Percentiles rank a stretch among this genome's conserved stretches.
These are phyloP conservation scores for Noctilio leporinus DNA, from an alignment of 2,113 vertebrate species.

Conservation along the genomic window DNA sequence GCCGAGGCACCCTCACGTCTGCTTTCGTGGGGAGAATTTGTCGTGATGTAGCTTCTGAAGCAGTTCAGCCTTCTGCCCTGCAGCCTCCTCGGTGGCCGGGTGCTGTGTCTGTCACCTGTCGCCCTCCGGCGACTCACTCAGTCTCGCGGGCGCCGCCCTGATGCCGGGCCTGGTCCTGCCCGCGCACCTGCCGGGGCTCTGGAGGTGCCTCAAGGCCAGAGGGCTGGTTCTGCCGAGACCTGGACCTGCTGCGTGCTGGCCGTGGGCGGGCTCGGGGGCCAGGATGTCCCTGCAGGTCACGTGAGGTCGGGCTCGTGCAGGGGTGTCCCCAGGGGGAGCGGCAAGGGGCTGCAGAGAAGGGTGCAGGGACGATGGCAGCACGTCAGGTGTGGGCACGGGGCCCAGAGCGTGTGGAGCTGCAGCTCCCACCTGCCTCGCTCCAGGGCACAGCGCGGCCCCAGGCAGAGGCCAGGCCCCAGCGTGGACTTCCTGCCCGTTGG, in stretches of 20 bases:
- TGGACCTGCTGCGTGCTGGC: not conserved
- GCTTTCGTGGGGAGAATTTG: not conserved
- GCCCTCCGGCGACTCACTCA: not conserved
- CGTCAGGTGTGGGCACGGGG: not conserved
- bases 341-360: not conserved
- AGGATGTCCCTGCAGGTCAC: not conserved
- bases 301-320: not conserved
- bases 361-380: not conserved
- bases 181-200: accelerated
- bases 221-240: not conserved
- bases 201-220: not conserved
- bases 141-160: not conserved
- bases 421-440: not conserved
- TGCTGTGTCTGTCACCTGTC: not conserved
- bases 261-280: not conserved
- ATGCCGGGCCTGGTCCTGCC: not conserved
- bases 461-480: not conserved
- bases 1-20: not conserved
- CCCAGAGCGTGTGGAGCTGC: not conserved
- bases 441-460: too few relatives aligned
- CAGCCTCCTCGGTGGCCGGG: not conserved
- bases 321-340: not conserved
- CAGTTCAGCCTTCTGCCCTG: not conserved
- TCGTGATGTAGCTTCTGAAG: not conserved
- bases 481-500: not conserved